Evolutionary conservation across 2,888 invertebrate species (phyloP).

Genomic region (Sympetrum striolatum): DNA sequence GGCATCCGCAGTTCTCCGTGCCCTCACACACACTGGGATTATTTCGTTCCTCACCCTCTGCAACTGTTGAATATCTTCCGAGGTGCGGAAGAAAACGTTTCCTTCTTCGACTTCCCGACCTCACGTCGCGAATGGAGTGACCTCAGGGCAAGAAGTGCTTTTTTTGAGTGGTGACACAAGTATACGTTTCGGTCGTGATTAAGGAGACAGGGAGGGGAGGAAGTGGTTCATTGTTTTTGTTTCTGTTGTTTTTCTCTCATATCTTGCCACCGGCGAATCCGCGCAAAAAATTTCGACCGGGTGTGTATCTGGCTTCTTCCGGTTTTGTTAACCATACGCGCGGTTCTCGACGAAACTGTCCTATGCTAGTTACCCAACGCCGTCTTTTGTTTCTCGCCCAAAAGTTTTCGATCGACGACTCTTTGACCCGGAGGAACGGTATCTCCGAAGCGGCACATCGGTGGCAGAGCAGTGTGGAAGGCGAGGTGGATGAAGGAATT

Average conservation of each 20-base stretch:
- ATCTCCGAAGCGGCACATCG: background rate
- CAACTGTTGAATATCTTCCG: background rate
- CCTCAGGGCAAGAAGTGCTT: background rate
- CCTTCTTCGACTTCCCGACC: background rate
- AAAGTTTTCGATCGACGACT: background rate
- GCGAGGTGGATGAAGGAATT: slow-evolving; percentile 19
- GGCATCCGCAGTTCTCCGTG: background rate
- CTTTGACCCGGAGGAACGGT: background rate
- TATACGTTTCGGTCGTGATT: background rate
- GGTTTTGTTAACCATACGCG: background rate
- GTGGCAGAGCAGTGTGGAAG: background rate
- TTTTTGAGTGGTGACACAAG: background rate
- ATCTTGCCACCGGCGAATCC: background rate
- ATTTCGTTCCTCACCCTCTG: background rate
- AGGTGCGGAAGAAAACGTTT: background rate
- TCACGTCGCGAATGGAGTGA: background rate
- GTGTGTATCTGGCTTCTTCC: background rate
- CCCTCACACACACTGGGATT: background rate
- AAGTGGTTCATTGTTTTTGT: background rate
- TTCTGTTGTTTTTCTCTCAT: background rate
- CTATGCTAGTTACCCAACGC: background rate
- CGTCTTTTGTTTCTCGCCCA: background rate
- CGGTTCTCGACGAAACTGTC: background rate
- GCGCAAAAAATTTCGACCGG: background rate
- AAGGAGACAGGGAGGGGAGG: background rate